Conservation (phyloP, 2,113 vertebrate species). For the Petromus typicus region DNA sequence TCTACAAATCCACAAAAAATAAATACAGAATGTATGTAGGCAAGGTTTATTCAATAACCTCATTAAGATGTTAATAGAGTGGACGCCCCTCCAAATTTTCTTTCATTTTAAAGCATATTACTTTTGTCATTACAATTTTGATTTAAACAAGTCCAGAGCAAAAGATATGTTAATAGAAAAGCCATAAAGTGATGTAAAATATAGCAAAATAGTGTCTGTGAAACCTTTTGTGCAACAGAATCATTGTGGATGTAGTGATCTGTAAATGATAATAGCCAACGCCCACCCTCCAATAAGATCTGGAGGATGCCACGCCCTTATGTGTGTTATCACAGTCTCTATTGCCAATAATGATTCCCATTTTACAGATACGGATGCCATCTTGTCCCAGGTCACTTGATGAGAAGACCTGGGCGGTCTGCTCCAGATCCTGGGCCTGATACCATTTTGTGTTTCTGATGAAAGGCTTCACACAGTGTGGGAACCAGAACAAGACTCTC, state of each 20-base stretch:
- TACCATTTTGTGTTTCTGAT: not conserved
- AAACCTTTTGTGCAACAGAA: not conserved
- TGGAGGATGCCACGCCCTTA: not conserved
- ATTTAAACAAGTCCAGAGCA: slow-evolving; percentile 45
- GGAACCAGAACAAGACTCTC: not conserved
- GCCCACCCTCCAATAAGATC: not conserved
- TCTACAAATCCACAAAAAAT: not conserved
- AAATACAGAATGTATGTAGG: not conserved
- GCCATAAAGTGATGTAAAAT: not conserved
- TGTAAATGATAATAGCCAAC: not conserved
- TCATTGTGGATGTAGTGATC: not conserved
- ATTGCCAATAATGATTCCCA: not conserved
- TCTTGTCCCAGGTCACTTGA: not conserved
- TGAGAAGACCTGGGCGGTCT: not conserved
- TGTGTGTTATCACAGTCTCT: not conserved
- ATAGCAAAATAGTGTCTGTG: not conserved
- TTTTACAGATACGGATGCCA: not conserved
- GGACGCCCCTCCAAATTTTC: not conserved
- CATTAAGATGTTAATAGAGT: not conserved
- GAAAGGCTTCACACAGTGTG: not conserved
- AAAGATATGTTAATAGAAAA: not conserved
- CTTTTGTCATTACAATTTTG: not conserved
- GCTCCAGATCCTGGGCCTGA: not conserved
- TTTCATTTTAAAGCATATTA: not conserved
- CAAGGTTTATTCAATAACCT: not conserved